Base-by-base conservation (phyloP, 1,140 invertebrate genomes). In the Eueides isabella region DNA sequence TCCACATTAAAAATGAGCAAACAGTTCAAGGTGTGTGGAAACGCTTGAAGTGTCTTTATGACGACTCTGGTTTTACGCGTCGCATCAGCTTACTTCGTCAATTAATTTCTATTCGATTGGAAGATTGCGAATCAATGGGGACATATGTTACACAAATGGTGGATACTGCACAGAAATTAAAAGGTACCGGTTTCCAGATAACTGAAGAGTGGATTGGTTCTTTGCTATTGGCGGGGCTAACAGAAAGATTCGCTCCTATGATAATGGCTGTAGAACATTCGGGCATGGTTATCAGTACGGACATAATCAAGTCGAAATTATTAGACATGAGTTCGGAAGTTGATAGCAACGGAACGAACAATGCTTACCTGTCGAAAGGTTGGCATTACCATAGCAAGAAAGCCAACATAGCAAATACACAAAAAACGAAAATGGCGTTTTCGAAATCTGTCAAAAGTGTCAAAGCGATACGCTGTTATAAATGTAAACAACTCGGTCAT, bases 221-320 rank as follows among this genome's bases (percentile, higher is more conserved):
- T 14, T 31, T 75, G 16, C 12, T 78, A 63, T 78, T 73, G 48
- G 70, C 71, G 29, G 74, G 74, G 23, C 31, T 79, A 26, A 67
- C 67, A 29, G 71, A 79, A 71, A 79, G 30, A 63, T 78, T 66
- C 23, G 41, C 68, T 23, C 77, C 71, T 0, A 76, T 79, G 71
- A 76, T 79, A 55, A 79, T 79, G 74, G 77, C 74, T 23, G 69
- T 78, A n/a, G 74, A 79, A 62, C 77, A 79, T 41, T 79, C 77
- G 2, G 74, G 74, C 5, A 76, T 76, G 35, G 5, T 16, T 14
- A 70, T 76, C 5, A 79, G 71, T 64, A 68, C 77, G 16, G 71
- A 79, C 31, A 30, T 41, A 12, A 79, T 79, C 26, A 79, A 79
- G 28, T 41, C 70, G 1, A 79, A 79, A 64, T 71, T 79, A 61